Conservation (phyloP, 1,140 invertebrate species). For the Belonocnema kinseyi region DNA sequence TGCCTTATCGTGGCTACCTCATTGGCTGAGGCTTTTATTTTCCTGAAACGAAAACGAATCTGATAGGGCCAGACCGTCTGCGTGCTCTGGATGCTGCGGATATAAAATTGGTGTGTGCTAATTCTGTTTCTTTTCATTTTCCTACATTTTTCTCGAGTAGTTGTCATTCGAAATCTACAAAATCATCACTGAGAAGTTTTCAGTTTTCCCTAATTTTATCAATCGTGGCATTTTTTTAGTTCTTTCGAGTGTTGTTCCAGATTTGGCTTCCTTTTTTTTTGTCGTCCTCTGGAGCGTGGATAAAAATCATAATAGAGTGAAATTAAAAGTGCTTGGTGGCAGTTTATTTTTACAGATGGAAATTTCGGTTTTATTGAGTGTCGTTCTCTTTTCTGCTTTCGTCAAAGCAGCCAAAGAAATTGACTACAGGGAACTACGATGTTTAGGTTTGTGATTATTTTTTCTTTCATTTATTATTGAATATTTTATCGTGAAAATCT, state of each 20-base stretch:
- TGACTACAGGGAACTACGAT: constrained; percentile 59
- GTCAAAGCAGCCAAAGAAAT: constrained; percentile 44
- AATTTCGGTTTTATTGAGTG: background rate
- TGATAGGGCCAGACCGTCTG: too few species aligned
- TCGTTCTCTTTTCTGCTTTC: constrained; percentile 15
- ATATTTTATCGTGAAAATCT: background rate
- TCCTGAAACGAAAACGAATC: too few species aligned
- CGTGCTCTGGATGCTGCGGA: background rate
- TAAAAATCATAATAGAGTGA: background rate
- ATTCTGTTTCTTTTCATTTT: background rate
- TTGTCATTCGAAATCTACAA: background rate
- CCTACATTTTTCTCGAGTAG: background rate
- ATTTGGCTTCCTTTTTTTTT: too few species aligned
- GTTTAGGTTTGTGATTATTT: constrained; percentile 58
- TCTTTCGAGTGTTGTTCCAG: too few species aligned
- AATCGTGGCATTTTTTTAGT: too few species aligned
- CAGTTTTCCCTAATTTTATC: too few species aligned
- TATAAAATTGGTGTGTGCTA: constrained; percentile 15
- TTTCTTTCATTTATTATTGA: constrained; percentile 7
- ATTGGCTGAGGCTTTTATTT: background rate
- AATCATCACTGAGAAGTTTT: too few species aligned
- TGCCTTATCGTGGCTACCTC: background rate
- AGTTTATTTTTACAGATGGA: constrained; percentile 15
- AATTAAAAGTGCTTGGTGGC: background rate
- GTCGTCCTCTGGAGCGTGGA: too few species aligned